These are phyloP conservation scores for Camponotus floridanus DNA, from an alignment of 1,140 invertebrate species.

Conservation along the genomic window DNA sequence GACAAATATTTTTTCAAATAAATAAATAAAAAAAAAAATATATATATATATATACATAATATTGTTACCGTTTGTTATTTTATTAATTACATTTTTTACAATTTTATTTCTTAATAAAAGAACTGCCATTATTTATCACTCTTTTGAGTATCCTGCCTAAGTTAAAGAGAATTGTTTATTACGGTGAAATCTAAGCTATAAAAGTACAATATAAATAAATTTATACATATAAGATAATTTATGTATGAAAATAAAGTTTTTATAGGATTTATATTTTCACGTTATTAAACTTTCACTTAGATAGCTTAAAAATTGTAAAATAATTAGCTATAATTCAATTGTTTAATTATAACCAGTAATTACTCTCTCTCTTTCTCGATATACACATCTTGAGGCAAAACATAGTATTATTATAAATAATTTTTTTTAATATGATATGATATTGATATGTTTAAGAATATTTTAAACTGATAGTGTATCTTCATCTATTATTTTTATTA, in stretches of 20 bases:
- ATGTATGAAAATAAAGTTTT: too few relatives aligned
- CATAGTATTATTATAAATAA: not conserved
- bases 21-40: not conserved
- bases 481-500: not conserved
- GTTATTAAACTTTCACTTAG: too few relatives aligned
- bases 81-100: too few relatives aligned
- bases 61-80: not conserved
- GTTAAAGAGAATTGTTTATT: not conserved
- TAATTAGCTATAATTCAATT: too few relatives aligned
- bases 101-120: too few relatives aligned
- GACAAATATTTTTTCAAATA: not conserved
- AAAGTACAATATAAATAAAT: not conserved
- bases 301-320: too few relatives aligned
- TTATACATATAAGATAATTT: too few relatives aligned
- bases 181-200: not conserved
- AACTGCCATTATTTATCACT: too few relatives aligned
- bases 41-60: not conserved
- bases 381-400: not conserved
- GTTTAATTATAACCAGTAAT: constrained; percentile 2
- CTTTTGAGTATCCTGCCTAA: too few relatives aligned
- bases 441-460: not conserved
- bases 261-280: too few relatives aligned
- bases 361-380: not conserved
- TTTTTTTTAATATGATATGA: too few relatives aligned
- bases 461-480: not conserved